Evolutionary conservation across 1,140 invertebrate genomes (phyloP).

Genomic region (Pectinophora gossypiella): DNA sequence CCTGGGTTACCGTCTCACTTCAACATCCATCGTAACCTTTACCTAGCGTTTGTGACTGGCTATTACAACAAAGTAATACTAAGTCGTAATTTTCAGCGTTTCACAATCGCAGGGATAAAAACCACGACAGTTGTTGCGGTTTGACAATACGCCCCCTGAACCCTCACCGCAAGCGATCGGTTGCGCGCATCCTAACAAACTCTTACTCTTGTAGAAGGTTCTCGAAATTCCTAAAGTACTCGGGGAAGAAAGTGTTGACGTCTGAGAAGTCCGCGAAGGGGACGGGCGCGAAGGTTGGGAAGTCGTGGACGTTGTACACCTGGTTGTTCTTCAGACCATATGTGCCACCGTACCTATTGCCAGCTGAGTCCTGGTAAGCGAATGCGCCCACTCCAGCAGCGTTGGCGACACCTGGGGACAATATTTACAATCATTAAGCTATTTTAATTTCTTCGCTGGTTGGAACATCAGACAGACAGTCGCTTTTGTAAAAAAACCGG

Average conservation of each 20-base stretch:
- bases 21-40: too few relatives aligned
- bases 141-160: too few relatives aligned
- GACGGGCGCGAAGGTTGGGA: not conserved
- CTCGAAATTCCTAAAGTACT: constrained; percentile 53
- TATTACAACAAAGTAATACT: too few relatives aligned
- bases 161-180: constrained; percentile 43
- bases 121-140: too few relatives aligned
- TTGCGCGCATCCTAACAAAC: not conserved
- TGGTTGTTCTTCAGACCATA: constrained; percentile 40
- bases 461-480: too few relatives aligned
- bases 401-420: constrained; percentile 18
- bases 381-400: constrained; percentile 39
- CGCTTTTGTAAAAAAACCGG: too few relatives aligned
- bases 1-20: too few relatives aligned
- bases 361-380: constrained; percentile 50
- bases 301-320: not conserved
- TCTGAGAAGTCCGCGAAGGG: constrained; percentile 11
- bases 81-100: too few relatives aligned
- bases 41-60: too few relatives aligned
- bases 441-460: too few relatives aligned
- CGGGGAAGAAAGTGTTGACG: constrained; percentile 31
- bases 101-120: too few relatives aligned
- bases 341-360: constrained; percentile 63
- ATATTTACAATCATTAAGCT: too few relatives aligned
- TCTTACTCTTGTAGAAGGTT: constrained; percentile 56